Base-by-base conservation (phyloP, 2,888 invertebrate species). In the Spialia ferax region DNA sequence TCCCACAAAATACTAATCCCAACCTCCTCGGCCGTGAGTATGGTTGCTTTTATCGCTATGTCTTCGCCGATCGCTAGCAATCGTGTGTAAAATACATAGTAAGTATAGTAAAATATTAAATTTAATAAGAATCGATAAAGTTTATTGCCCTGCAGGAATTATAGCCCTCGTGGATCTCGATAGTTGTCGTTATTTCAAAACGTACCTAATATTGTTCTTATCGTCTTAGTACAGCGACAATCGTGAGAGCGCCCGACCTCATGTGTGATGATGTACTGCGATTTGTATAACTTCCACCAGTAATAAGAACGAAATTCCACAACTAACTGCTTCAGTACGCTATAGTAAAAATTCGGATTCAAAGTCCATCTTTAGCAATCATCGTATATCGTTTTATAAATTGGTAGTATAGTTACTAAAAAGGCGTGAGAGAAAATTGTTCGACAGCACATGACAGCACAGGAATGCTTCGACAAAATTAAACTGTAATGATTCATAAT, bases 151-250 rank as follows among this genome's bases (percentile, higher is more conserved):
- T 79, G 82, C 83, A 86, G 85, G 86, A 91, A 87, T 91, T 91
- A 93, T 93, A 87, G 89, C 82, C 79, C 82, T 92, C 93, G 93
- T 93, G 93, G 82, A 93, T 93, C 93, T 85, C 89, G 93, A 93
- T 93, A 91, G 86, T 83, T 85, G 83, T 83, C 77, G 84, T 85
- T 86, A 85, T 66, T 66, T 66, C 79, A 79, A 81, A 82, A 83
- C 79, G 83, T 84, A 85, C 86, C 84, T 86, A 88, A 86, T 85
- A 83, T 84, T 81, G 80, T 78, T 85, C 85, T 80, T 82, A 91
- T 91, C 90, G 84, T 71, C 64, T 71, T 69, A 77, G 75, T 75
- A 77, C 75, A 79, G 85, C 88, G 91, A 92, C 93, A 88, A 88
- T 91, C 93, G 91, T 91, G 92, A 87, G 87, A 83, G 75, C 76